Evolutionary conservation across 1,140 invertebrate genomes (phyloP).

Genomic region (Araneus ventricosus): DNA sequence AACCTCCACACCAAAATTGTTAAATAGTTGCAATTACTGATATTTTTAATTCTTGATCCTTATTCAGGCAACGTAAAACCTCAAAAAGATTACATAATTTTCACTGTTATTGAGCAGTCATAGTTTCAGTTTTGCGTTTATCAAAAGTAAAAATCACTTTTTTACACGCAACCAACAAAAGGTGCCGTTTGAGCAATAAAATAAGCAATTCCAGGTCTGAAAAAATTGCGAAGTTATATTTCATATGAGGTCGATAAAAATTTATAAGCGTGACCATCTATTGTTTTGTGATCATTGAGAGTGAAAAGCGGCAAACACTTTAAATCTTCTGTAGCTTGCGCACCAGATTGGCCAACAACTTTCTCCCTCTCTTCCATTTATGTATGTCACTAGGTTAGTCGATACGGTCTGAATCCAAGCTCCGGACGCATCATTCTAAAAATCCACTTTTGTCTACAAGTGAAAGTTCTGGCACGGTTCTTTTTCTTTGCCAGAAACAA

Average conservation of each 20-base stretch:
- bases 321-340: conserved; percentile 59
- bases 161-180: conserved; percentile 25
- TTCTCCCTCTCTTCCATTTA: conserved; percentile 48
- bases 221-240: conserved; percentile 63
- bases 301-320: conserved; percentile 68
- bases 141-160: not conserved
- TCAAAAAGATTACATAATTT: not conserved
- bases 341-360: conserved; percentile 59
- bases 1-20: too few species aligned
- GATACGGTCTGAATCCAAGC: conserved; percentile 71
- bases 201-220: conserved; percentile 27
- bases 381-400: conserved; percentile 73
- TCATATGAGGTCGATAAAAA: conserved; percentile 73
- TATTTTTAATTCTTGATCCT: too few species aligned
- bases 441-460: conserved; percentile 65
- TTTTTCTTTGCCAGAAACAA: conserved; percentile 54
- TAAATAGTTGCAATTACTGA: too few species aligned
- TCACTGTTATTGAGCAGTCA: not conserved
- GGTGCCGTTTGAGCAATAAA: conserved; percentile 55
- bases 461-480: conserved; percentile 72
- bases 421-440: conserved; percentile 69
- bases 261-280: conserved; percentile 74
- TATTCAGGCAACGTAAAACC: too few species aligned
- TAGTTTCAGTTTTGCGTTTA: not conserved
- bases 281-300: conserved; percentile 66